Conservation (phyloP, 2,888 invertebrate genomes). For the Troides oblongomaculatus region DNA sequence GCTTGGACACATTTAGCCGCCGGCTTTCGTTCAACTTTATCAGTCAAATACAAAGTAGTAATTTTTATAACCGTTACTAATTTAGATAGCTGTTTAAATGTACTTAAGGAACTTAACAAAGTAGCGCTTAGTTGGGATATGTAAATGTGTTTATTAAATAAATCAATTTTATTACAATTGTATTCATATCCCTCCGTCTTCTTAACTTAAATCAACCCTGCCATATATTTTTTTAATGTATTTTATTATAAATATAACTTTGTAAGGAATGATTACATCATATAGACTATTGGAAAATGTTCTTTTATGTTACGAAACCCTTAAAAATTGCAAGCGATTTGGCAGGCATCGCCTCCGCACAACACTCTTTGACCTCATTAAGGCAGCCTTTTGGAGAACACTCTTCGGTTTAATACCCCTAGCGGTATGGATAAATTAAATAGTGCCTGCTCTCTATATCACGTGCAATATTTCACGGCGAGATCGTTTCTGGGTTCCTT, state of each 20-base stretch:
- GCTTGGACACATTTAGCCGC: conserved; percentile 50
- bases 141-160: not conserved
- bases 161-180: not conserved
- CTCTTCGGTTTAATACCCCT: not conserved
- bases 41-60: conserved; percentile 48
- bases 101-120: not conserved
- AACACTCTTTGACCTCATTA: not conserved
- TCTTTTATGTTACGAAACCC: no score
- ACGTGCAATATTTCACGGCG: conserved; percentile 21
- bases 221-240: no score
- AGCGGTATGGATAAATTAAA: conserved; percentile 20
- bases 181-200: not conserved
- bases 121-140: not conserved
- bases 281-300: no score
- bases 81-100: not conserved
- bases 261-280: no score
- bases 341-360: not conserved
- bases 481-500: conserved; percentile 22
- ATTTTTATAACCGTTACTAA: conserved; percentile 52
- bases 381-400: not conserved
- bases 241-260: no score
- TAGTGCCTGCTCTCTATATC: conserved; percentile 19
- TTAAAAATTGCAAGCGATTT: not conserved
- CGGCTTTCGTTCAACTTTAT: conserved; percentile 52
- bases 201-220: no score